Percentiles rank a stretch among this genome's conserved stretches.
Evolutionary conservation across 2,113 vertebrate species (phyloP).

Genomic region (Dasyprocta punctata): DNA sequence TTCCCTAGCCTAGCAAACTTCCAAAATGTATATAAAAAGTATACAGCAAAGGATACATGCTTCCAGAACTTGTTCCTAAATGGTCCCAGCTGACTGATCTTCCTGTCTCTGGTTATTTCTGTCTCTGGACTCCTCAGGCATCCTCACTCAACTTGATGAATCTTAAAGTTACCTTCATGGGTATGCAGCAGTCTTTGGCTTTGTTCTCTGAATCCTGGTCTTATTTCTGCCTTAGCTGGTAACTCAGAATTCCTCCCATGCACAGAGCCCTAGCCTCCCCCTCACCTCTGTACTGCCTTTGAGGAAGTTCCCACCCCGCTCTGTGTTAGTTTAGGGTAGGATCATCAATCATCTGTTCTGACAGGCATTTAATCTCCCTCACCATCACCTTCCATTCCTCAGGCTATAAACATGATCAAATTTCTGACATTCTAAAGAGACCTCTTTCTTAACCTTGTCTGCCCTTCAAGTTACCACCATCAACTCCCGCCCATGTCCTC

Average conservation of each 20-base stretch:
- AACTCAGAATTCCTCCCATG: neutral
- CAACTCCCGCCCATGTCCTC: neutral
- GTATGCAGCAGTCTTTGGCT: neutral
- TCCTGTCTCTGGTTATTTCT: neutral
- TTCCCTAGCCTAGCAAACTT: neutral
- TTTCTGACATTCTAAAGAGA: constrained; percentile 71
- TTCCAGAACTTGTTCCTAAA: constrained; percentile 2
- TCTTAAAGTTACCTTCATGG: neutral
- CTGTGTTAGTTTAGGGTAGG: neutral
- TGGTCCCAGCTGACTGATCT: neutral
- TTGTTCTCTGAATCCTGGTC: neutral
- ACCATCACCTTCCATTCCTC: constrained; percentile 65
- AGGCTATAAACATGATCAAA: constrained; percentile 64
- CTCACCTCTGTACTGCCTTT: constrained; percentile 33
- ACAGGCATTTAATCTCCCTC: constrained; percentile 72
- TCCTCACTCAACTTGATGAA: neutral
- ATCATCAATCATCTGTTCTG: constrained; percentile 61
- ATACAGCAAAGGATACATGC: neutral
- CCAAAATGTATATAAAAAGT: neutral
- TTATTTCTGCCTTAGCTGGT: neutral
- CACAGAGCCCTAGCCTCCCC: neutral
- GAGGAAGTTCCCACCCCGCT: constrained; percentile 44
- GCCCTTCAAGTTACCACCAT: neutral
- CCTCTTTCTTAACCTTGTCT: neutral
- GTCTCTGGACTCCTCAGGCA: neutral